These are phyloP conservation scores for Cryptoblepharus egeriae DNA, from an alignment of 2,797 vertebrate species.

Conservation along the genomic window DNA sequence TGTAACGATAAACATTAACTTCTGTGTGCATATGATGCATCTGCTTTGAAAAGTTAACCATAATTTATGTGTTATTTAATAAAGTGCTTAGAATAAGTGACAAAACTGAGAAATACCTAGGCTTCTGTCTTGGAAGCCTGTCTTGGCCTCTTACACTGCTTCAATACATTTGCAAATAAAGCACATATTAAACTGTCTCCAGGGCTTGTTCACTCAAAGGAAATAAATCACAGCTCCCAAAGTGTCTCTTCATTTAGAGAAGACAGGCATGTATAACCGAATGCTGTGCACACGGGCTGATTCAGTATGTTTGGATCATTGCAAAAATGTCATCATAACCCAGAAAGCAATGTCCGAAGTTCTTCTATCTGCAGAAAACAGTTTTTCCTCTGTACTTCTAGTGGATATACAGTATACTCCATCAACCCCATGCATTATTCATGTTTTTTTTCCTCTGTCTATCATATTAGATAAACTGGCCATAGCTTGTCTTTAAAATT, in stretches of 20 bases:
- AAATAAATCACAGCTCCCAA: neutral
- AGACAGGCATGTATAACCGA: neutral
- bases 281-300: neutral
- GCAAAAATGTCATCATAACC: neutral
- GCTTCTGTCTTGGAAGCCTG: neutral
- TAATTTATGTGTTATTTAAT: too few relatives aligned
- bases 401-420: neutral
- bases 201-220: neutral
- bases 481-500: neutral
- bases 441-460: too few relatives aligned
- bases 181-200: neutral
- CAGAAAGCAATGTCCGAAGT: neutral
- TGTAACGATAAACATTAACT: too few relatives aligned
- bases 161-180: neutral
- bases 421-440: neutral
- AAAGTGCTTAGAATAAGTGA: neutral
- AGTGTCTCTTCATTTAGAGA: neutral
- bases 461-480: neutral
- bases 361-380: neutral
- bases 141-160: neutral
- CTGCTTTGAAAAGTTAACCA: too few relatives aligned
- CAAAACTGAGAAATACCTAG: too few relatives aligned
- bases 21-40: too few relatives aligned
- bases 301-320: neutral
- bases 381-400: neutral